phyloP scores from a whole-genome alignment of 2,888 invertebrate species.

The Alloscopus bannaensis region DNA sequence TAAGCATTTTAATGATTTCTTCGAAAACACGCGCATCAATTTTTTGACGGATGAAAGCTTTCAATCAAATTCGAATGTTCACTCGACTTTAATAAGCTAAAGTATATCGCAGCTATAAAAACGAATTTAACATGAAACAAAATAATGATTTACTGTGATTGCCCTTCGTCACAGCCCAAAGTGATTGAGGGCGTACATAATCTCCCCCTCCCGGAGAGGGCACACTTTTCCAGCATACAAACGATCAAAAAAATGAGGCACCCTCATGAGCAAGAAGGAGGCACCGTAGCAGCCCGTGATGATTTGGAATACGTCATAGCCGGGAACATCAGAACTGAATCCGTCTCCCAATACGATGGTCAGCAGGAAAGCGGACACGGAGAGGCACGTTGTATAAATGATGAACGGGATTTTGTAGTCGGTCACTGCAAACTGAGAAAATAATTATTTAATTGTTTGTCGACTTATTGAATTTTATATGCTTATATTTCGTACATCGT shows the following conservation, averaged over 20 bases:
- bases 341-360: conserved; percentile 23
- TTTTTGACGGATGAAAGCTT: too few species aligned
- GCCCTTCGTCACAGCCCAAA: conserved; percentile 30
- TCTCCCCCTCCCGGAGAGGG: conserved; percentile 23
- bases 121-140: too few species aligned
- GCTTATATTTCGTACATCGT: neutral
- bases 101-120: too few species aligned
- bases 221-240: conserved; percentile 37
- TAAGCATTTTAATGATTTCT: too few species aligned
- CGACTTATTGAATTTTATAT: too few species aligned
- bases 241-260: neutral
- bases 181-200: conserved; percentile 24
- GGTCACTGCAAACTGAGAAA: neutral
- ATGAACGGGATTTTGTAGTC: conserved; percentile 33
- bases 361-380: neutral
- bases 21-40: too few species aligned
- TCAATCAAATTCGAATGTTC: too few species aligned
- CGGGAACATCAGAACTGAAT: neutral
- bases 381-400: conserved; percentile 24
- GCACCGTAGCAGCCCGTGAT: conserved; percentile 16
- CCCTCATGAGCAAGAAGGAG: conserved; percentile 17
- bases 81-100: too few species aligned
- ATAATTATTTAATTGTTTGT: neutral
- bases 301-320: conserved; percentile 39
- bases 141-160: too few species aligned